Conservation (phyloP, 2,888 invertebrate genomes). For the Mythimna lalbum region DNA sequence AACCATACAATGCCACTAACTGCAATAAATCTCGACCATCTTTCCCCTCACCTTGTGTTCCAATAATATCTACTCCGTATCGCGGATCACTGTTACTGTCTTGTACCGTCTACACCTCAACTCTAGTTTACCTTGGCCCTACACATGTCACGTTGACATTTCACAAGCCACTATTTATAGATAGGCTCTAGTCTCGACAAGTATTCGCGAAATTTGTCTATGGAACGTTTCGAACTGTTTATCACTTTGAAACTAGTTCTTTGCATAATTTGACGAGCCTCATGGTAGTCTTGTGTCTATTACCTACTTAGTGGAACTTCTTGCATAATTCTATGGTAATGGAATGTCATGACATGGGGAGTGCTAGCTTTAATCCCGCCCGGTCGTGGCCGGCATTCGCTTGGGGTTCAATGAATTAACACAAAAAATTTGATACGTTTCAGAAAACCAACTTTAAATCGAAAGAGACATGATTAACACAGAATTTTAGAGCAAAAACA, state of each 20-base stretch:
- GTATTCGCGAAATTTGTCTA: slow-evolving; percentile 3
- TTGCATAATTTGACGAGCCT: slow-evolving; percentile 6
- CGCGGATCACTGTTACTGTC: slow-evolving; percentile 18
- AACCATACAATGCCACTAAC: not conserved
- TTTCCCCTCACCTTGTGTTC: slow-evolving; percentile 21
- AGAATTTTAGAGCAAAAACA: slow-evolving; percentile 34
- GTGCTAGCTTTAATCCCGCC: too few relatives aligned
- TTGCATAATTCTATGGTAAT: not conserved
- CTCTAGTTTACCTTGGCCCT: slow-evolving; percentile 50
- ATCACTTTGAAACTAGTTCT: slow-evolving; percentile 17
- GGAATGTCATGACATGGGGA: not conserved
- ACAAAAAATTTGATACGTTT: not conserved
- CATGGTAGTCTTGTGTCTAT: not conserved
- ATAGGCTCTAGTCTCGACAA: slow-evolving; percentile 14
- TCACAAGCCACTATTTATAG: slow-evolving; percentile 37
- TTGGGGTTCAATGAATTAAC: too few relatives aligned
- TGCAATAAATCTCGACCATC: slow-evolving; percentile 13
- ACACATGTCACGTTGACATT: slow-evolving; percentile 49
- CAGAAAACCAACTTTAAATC: not conserved
- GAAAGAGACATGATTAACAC: slow-evolving; percentile 8
- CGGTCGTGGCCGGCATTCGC: too few relatives aligned
- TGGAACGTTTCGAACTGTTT: not conserved
- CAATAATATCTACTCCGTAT: slow-evolving; percentile 4
- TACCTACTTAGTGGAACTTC: not conserved
- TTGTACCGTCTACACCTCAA: not conserved